A percentile compares a stretch with the other conserved stretches of the same genome.
These are phyloP conservation scores for Dryobates pubescens DNA, from an alignment of 2,797 vertebrate genomes.

Conservation along the genomic window DNA sequence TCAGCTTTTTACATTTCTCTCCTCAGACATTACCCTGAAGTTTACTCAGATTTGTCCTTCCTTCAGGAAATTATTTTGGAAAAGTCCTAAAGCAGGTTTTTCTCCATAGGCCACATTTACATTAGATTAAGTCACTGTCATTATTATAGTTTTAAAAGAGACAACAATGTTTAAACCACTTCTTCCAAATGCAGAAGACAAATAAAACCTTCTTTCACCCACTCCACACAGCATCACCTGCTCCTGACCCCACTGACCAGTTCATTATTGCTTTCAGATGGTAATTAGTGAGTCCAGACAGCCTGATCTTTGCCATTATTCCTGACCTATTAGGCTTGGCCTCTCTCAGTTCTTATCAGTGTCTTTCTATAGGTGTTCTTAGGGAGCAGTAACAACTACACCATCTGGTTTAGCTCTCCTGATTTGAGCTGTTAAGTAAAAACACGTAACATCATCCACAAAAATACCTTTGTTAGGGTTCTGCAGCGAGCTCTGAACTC, in stretches of 20 bases:
- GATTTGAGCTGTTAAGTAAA: slow-evolving; percentile 55
- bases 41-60: not conserved
- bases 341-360: slow-evolving; percentile 28
- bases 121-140: slow-evolving; percentile 8
- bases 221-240: slow-evolving; percentile 42
- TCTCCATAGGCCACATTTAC: slow-evolving; percentile 33
- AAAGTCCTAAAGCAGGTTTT: slow-evolving; percentile 19
- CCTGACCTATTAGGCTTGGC: slow-evolving; percentile 29
- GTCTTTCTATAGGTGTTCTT: slow-evolving; percentile 60
- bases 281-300: slow-evolving; percentile 65
- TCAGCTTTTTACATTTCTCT: slow-evolving; percentile 25
- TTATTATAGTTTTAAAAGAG: not conserved
- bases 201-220: not conserved
- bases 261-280: slow-evolving; percentile 70
- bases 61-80: slow-evolving; percentile 59
- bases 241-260: slow-evolving; percentile 53
- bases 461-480: slow-evolving; percentile 59
- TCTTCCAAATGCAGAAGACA: not conserved
- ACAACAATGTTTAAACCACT: not conserved
- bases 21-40: slow-evolving; percentile 12
- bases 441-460: slow-evolving; percentile 55
- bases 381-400: slow-evolving; percentile 4
- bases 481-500: slow-evolving; percentile 39
- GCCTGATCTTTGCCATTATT: slow-evolving; percentile 59
- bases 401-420: slow-evolving; percentile 72